A percentile compares a stretch with the other conserved stretches of the same genome.
Evolutionary conservation across 2,797 vertebrate species (phyloP).

Genomic region (Scolopax rusticola): DNA sequence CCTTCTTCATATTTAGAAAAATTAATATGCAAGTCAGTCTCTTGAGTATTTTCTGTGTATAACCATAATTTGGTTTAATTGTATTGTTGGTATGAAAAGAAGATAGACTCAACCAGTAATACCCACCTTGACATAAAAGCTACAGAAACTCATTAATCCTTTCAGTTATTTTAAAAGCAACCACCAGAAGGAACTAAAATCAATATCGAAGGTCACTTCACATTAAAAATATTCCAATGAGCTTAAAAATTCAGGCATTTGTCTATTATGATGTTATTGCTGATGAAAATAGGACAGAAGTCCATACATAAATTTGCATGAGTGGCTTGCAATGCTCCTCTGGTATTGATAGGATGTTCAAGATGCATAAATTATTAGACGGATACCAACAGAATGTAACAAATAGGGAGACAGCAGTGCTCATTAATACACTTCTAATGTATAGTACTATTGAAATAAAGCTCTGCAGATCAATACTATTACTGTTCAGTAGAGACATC

Average conservation of each 20-base stretch:
- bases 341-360: not conserved
- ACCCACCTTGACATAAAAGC: conserved; percentile 14
- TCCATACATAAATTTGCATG: not conserved
- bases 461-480: not conserved
- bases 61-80: conserved; percentile 25
- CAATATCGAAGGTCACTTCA: conserved; percentile 31
- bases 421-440: conserved; percentile 23
- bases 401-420: not conserved
- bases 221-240: conserved; percentile 45
- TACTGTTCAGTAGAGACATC: not conserved
- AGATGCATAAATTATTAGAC: not conserved
- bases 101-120: not conserved
- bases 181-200: conserved; percentile 35
- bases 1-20: not conserved
- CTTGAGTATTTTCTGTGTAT: not conserved
- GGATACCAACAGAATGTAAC: not conserved
- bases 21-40: not conserved
- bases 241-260: conserved; percentile 41
- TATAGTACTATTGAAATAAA: not conserved
- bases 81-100: not conserved
- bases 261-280: conserved; percentile 29
- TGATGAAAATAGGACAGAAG: conserved; percentile 21
- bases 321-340: not conserved
- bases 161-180: conserved; percentile 56
- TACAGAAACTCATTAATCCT: conserved; percentile 49